Evolutionary conservation across 2,888 invertebrate genomes (phyloP).

Genomic region (Leptopilina drosophilae): DNA sequence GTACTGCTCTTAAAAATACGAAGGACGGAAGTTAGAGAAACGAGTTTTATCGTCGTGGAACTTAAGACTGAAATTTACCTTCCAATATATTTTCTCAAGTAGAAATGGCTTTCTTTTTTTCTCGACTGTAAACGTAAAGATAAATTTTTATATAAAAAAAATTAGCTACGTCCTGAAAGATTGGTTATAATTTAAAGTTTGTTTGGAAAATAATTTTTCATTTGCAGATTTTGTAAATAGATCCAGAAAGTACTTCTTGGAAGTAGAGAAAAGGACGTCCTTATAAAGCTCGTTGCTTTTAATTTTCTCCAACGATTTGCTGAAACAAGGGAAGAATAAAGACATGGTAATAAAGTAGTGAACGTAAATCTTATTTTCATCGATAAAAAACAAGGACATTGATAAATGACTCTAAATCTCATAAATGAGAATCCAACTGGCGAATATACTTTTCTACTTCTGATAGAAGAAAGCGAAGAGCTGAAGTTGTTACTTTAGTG

Average conservation of each 20-base stretch:
- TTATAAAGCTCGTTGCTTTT: constrained; percentile 13
- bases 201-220: not conserved
- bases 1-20: constrained; percentile 37
- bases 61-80: constrained; percentile 39
- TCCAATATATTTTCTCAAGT: constrained; percentile 34
- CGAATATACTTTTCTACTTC: constrained; percentile 39
- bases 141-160: constrained; percentile 6
- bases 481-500: constrained; percentile 39
- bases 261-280: not conserved
- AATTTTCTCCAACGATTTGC: constrained; percentile 35
- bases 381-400: constrained; percentile 38
- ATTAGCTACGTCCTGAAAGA: not conserved
- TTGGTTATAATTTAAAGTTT: not conserved
- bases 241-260: not conserved
- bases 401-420: constrained; percentile 40
- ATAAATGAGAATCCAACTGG: constrained; percentile 41
- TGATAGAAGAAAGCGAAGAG: constrained; percentile 39
- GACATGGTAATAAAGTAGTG: constrained; percentile 33
- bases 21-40: constrained; percentile 38
- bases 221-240: not conserved
- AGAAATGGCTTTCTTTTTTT: constrained; percentile 26
- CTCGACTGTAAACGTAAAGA: constrained; percentile 2
- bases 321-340: constrained; percentile 28
- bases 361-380: constrained; percentile 39
- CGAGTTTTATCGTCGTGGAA: constrained; percentile 36